phyloP scores from a whole-genome alignment of 2,888 invertebrate species.

The Pseudanteris insignis region DNA sequence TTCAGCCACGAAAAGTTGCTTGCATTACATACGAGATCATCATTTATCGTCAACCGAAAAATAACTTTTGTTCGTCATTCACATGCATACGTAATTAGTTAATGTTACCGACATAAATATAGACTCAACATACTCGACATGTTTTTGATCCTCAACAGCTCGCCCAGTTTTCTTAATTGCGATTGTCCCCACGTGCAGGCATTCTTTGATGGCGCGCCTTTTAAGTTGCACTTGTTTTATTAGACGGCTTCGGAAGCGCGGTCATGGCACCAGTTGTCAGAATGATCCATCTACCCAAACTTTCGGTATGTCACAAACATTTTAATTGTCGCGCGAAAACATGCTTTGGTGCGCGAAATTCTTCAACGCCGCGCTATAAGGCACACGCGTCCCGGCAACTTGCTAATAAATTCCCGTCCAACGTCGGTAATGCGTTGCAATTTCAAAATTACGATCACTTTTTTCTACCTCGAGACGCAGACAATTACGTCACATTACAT shows the following conservation, averaged over 20 bases:
- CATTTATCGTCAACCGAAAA: constrained; percentile 6
- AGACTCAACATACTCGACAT: constrained; percentile 14
- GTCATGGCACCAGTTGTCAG: constrained; percentile 42
- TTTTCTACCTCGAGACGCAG: constrained; percentile 26
- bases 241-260: constrained; percentile 32
- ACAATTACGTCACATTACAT: constrained; percentile 38
- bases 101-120: constrained; percentile 19
- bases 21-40: neutral
- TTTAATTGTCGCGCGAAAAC: constrained; percentile 62
- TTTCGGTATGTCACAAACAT: constrained; percentile 57
- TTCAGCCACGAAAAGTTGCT: too few relatives aligned
- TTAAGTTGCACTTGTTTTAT: constrained; percentile 39
- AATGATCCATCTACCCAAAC: constrained; percentile 51
- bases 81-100: constrained; percentile 17
- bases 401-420: constrained; percentile 42
- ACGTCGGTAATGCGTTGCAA: too few relatives aligned
- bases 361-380: constrained; percentile 40
- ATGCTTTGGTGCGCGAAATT: constrained; percentile 44
- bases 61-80: constrained; percentile 17
- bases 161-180: constrained; percentile 43
- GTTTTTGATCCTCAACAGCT: constrained; percentile 35
- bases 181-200: constrained; percentile 41
- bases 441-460: constrained; percentile 41
- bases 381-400: too few relatives aligned
- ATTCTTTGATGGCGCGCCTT: constrained; percentile 45